Evolutionary conservation across 2,113 vertebrate species (phyloP), one percentile per base, ranked within the genome.

Genomic region (Cheirogaleus medius): DNA sequence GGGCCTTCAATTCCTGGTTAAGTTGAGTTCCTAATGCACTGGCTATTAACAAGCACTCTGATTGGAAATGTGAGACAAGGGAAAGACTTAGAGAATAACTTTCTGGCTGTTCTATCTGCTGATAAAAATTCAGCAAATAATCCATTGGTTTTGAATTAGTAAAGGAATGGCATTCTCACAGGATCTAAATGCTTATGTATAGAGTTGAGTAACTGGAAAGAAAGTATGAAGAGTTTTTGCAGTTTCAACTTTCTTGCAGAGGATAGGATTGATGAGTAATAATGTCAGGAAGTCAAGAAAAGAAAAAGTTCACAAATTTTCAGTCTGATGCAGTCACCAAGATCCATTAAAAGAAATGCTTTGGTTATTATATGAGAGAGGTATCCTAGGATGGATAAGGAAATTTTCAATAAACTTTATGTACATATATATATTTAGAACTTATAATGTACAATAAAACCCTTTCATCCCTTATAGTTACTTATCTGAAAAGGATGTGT

Each of bases 71-170:
- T 80, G 69, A 93, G 20, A 74, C 63, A 84, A 88, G 39, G 77
- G 27, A 90, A 96, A 74, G 23, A 68, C 23, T 94, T 92, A 63
- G 47, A 56, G 54, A 84, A 93, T 81, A 84, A 82, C 12, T 74
- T 92, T 32, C n/a, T 83, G 21, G 20, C 10, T 77, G 23, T 11
- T 68, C 54, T 91, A 18, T 84, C 56, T 96, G 64, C 15, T 60
- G 44, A 69, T 60, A 66, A 95, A 90, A 84, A 12, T 88, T 37
- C 69, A 85, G 73, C 66, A 90, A 78, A 78, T 52, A 68, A 95
- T 14, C 71, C 18, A 74, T 29, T 93, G 54, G 8, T 58, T 93
- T 91, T 87, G 66, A 69, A 64, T 74, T 85, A 92, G 37, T 78
- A 49, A 90, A 97, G 52, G 29, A 73, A 85, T 9, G 87, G 9